phyloP scores from a whole-genome alignment of 2,797 vertebrate genomes.

The Channallabes apus region DNA sequence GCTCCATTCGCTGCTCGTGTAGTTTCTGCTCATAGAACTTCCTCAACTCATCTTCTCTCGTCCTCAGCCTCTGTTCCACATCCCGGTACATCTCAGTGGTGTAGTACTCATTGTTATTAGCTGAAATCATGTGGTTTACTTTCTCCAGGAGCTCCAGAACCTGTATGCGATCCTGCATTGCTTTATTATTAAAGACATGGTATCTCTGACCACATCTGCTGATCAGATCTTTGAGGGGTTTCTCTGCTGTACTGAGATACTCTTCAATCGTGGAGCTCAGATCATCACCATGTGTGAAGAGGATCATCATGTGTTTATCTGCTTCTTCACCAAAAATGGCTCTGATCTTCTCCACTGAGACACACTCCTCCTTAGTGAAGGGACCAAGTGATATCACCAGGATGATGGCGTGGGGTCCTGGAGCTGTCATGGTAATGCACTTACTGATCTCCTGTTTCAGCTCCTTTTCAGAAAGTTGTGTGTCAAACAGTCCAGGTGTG shows the following conservation, averaged over 20 bases:
- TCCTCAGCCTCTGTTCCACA: conserved; percentile 14
- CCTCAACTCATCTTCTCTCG: conserved; percentile 38
- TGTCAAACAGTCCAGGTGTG: conserved; percentile 1
- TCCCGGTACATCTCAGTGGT: conserved; percentile 43
- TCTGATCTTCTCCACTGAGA: conserved; percentile 32
- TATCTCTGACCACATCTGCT: conserved; percentile 18
- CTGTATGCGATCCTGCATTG: conserved; percentile 5
- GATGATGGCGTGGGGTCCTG: conserved; percentile 58
- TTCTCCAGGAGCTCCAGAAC: conserved; percentile 50
- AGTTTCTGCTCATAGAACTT: conserved; percentile 44
- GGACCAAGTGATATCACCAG: conserved; percentile 49
- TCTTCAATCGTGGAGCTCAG: neutral
- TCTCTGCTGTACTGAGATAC: neutral
- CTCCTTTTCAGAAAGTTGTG: neutral
- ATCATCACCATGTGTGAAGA: conserved; percentile 38
- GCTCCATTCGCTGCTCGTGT: conserved; percentile 14
- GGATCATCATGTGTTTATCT: conserved; percentile 52
- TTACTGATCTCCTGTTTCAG: conserved; percentile 38
- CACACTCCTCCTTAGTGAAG: neutral
- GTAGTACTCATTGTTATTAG: conserved; percentile 42
- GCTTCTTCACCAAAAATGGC: conserved; percentile 49
- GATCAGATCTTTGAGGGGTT: neutral
- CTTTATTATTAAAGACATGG: conserved; percentile 47
- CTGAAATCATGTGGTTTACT: conserved; percentile 47
- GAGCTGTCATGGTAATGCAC: conserved; percentile 55